Evolutionary conservation across 2,113 vertebrate genomes (phyloP), one percentile per base, ranked within the genome.

Genomic region (Clarias gariepinus): DNA sequence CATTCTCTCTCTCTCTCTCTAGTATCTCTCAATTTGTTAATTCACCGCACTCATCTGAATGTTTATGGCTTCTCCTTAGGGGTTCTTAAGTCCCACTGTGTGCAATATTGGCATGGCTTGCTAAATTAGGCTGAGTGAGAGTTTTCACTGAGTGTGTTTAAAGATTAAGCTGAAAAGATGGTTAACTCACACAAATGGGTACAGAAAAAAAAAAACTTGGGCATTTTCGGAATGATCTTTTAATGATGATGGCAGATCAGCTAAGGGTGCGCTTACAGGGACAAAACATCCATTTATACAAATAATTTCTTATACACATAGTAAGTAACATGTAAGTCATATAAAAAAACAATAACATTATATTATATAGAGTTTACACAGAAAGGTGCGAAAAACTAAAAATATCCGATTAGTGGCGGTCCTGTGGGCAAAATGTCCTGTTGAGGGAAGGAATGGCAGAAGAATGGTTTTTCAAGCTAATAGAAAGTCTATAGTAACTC

Each of bases 21-120:
- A 61, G 60, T 82, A 30, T 71, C 18, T 87, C 85, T 79, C 86
- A 74, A 86, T 89, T 69, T 84, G 83, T 88, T 89, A 88, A 88
- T 89, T 90, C 68, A 81, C 25, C 63, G 33, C 64, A 57, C 69
- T 84, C 68, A 86, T 87, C 81, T 87, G 61, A 88, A 86, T 87
- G 87, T 90, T 83, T 81, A 86, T 58, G 74, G 73, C 61, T 71
- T 5, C 61, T 85, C 82, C 85, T 66, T 84, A 53, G 89, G 86
- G 82, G 78, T 63, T 71, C 57, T 64, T 58, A 68, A 52, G 36
- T 30, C 85, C 85, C 77, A 81, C 69, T 89, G 41, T 36, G 83
- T 76, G 61, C 36, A 64, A 88, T 87, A 85, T 86, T 88, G 77
- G 81, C 73, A 82, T 73, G 60, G 57, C 84, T 58, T 73, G 77